Evolutionary conservation across 2,113 vertebrate species (phyloP), one percentile per base, ranked within the genome.

Genomic region (Rana temporaria): DNA sequence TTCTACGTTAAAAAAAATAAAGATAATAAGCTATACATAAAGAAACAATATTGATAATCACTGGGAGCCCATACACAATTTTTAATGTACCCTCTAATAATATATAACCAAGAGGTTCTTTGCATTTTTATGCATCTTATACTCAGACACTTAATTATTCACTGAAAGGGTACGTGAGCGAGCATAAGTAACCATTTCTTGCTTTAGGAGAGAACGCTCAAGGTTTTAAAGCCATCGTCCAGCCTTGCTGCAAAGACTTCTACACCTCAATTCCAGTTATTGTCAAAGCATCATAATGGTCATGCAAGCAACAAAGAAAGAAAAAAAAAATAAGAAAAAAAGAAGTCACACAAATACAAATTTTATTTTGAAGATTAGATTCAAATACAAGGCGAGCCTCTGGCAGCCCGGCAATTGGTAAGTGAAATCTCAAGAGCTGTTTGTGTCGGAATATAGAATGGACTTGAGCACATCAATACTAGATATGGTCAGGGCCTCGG

Each of bases 391-490:
- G 55, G 70, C 70, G 55, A 55, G 80, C 80, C 80, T 82, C 70
- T 74, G 80, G 70, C 80, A 72, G 80, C 62, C 60, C 20, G 24
- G 80, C 48, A 82, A 82, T 74, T 82, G 80, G 68, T 82, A 82
- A 82, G 70, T 82, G 70, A 82, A 82, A 82, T 76, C 81, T 83
- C 81, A 68, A 68, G 81, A 83, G 72, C 48, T 32, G 73, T 83
- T 83, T 76, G 81, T 83, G 71, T 83, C 59, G 55, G 71, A 83
- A 83, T 83, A 82, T 67, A 83, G 73, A 83, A 83, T 83, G 34
- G 81, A 38, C 81, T 74, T 56, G 67, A 68, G 63, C 72, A 83
- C 72, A 76, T 83, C 81, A 83, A 83, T 83, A 83, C 81, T 48
- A 83, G 81, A 83, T 83, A 83, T 76, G 72, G 81, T 75, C 62